Conservation (phyloP, 2,888 invertebrate species). For the Cryptus armator region DNA sequence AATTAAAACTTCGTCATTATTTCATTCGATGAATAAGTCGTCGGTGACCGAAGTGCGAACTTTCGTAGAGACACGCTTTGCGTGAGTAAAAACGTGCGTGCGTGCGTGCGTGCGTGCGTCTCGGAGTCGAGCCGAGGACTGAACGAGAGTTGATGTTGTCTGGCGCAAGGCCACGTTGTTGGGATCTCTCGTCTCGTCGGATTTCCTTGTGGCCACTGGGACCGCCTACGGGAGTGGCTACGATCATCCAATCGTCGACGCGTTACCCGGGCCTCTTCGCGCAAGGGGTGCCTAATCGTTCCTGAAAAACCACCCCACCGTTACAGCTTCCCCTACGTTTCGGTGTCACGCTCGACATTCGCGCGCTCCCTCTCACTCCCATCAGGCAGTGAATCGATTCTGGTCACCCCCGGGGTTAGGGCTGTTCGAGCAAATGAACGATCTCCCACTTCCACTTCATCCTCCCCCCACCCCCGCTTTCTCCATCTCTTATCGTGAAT, state of each 20-base stretch:
- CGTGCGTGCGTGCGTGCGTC: constrained; percentile 78
- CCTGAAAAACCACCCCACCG: constrained; percentile 58
- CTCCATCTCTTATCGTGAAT: constrained; percentile 1
- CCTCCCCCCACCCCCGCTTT: constrained; percentile 18
- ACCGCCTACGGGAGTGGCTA: constrained; percentile 81
- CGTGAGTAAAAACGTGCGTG: constrained; percentile 8
- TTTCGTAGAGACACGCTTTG: background rate
- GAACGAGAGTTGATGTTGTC: constrained; percentile 71
- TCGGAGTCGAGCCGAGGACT: constrained; percentile 81
- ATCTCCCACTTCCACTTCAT: constrained; percentile 58
- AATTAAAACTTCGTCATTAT: background rate
- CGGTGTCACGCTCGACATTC: constrained; percentile 63
- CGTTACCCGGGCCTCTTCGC: constrained; percentile 26
- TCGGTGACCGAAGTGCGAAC: background rate
- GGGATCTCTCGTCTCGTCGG: constrained; percentile 43
- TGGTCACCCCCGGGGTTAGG: background rate
- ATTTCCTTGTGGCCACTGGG: constrained; percentile 43
- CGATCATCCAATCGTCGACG: constrained; percentile 76
- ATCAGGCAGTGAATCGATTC: constrained; percentile 15
- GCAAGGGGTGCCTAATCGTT: constrained; percentile 74
- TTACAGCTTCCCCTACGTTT: constrained; percentile 4
- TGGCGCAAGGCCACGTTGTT: constrained; percentile 71
- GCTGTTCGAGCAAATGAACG: constrained; percentile 27
- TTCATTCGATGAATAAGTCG: background rate
- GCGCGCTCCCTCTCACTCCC: constrained; percentile 7